Evolutionary conservation across 37 sponge, comb jelly and placozoan species (phyloP).

Genomic region (Beroe forskalii): DNA sequence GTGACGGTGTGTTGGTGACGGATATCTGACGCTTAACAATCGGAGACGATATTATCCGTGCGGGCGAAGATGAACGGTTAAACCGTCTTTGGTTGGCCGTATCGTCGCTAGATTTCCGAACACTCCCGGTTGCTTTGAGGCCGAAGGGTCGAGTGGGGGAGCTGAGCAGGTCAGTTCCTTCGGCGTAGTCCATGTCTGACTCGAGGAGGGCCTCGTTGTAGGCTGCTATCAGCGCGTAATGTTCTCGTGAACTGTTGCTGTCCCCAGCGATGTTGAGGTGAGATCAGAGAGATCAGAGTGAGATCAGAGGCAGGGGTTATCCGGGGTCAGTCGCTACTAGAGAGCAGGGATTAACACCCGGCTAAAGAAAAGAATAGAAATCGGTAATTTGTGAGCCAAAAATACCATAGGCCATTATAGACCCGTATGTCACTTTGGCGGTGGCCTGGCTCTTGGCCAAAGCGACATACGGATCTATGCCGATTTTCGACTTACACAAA

Average conservation of each 20-base stretch:
- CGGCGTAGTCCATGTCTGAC: background rate
- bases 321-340: background rate
- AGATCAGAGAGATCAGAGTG: background rate
- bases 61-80: background rate
- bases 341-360: background rate
- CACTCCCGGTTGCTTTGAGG: background rate
- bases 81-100: background rate
- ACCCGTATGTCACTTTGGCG: no score
- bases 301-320: background rate
- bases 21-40: background rate
- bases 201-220: slow-evolving; percentile 65
- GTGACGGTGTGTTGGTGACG: no score
- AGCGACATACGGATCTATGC: no score
- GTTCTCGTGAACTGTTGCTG: slow-evolving; percentile 1
- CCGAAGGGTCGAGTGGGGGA: slow-evolving; percentile 15
- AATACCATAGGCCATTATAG: no score
- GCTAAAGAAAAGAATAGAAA: background rate
- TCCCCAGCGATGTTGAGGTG: background rate
- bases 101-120: slow-evolving; percentile 55
- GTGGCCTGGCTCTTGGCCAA: no score
- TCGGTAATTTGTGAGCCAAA: no score
- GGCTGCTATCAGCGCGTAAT: slow-evolving; percentile 35
- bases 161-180: background rate
- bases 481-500: no score
- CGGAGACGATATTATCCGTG: background rate